Evolutionary conservation across 2,888 invertebrate species (phyloP), one percentile per base, ranked within the genome.

Genomic region (Cremastinae sp.): DNA sequence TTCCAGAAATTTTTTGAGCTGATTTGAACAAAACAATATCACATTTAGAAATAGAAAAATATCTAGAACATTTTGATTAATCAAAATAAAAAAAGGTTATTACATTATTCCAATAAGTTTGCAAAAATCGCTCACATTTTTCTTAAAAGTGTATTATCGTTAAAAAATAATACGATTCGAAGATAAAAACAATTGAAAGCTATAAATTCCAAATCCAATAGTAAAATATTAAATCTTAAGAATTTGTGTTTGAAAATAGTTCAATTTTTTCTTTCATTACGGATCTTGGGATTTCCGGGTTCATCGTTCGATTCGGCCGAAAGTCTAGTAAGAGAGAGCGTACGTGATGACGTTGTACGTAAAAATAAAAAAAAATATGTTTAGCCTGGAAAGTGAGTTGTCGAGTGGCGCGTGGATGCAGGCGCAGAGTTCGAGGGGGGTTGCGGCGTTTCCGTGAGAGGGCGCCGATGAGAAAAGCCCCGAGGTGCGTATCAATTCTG

Each of bases 391-490:
- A 28, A 28, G 28, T 28, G 28, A 28, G 28, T 5, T n/a, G 49
- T 49, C 10, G 14, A 16, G 16, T 22, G 43, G 51, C 69, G 59
- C 59, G 35, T 53, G 58, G 28, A 43, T 53, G 41, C n/a, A 69
- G 8, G 69, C 69, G 69, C 69, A 61, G 59, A 69, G 43, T 41
- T 61, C 28, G 43, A 41, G 69, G 69, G 69, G 59, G 12, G 65
- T 51, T 41, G 49, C 41, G 51, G 69, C 16, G 59, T 18, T 58
- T 56, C 59, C 69, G 69, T 53, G 39, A 61, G 59, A 69, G 69
- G 58, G 58, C 58, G 45, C 14, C 45, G 45, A 9, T 10, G 56
- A 58, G 68, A 68, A 49, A 49, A 58, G 58, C 49, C 14, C n/a
- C 20, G 35, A 56, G 41, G 58, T 47, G 68, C 58, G 59, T 28